Evolutionary conservation across 2,113 vertebrate genomes (phyloP), one percentile per base, ranked within the genome.

Genomic region (Scytalopus superciliaris): DNA sequence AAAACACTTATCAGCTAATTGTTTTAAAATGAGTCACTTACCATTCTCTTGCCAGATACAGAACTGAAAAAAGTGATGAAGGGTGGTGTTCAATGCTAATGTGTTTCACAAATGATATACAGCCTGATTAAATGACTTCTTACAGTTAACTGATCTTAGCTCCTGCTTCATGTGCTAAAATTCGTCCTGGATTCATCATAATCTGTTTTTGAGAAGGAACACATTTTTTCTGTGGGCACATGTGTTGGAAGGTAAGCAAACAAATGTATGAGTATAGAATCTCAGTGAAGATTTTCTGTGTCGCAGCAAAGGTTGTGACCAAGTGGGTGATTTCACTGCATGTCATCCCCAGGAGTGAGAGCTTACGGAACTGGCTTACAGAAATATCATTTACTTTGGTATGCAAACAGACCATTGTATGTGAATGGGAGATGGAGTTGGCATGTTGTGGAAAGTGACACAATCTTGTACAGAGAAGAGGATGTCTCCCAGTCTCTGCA

Each of bases 401-500:
- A 8, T 11, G 9, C 7, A 55, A 86, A 39, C 15, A 27, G 31
- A 6, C 2, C 24, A 22, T 45, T 5, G 5, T 15, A 62, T 62
- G 31, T 45, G 45, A 49, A 42, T 0, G 0, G 28, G 19, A 74
- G 33, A 19, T 60, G 33, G 16, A 28, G 8, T 3, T 75, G 35
- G 24, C 0, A 2, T 50, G 8, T 23, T 77, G 55, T 74, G 21
- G 73, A 81, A 87, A 91, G 81, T 62, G 33, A 62, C n/a, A 50
- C 12, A 31, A 18, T 79, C 67, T 50, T 39, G 2, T 59, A 27
- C 49, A 30, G 47, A 57, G 59, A 63, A 82, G 45, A 83, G 9
- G 9, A 45, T 75, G 44, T 72, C 15, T 76, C 53, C 35, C 33
- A 57, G 22, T 19, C 33, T 57, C 28, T 72, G 30, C 31, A 77